Percentiles rank a stretch among this genome's conserved stretches.
Evolutionary conservation across 2,888 invertebrate species (phyloP).

Genomic region (Dynastes hyllus): DNA sequence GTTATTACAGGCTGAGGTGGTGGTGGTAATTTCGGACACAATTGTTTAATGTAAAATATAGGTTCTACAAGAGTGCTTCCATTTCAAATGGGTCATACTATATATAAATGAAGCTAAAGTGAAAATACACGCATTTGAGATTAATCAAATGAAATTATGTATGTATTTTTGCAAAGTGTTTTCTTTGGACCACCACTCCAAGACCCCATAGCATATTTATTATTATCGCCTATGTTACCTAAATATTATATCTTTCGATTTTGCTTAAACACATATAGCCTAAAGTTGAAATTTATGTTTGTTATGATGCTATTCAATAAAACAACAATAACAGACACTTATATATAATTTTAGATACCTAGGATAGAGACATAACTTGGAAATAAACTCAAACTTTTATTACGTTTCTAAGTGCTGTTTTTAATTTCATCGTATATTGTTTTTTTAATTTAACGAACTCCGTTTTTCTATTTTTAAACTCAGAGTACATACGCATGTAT

Average conservation of each 20-base stretch:
- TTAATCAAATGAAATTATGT: too few species aligned
- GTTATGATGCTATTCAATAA: not conserved
- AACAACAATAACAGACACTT: not conserved
- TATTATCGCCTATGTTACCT: not conserved
- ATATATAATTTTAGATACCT: not conserved
- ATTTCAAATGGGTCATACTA: too few species aligned
- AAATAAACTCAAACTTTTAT: not conserved
- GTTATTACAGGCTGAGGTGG: too few species aligned
- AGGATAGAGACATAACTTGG: not conserved
- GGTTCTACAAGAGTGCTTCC: too few species aligned
- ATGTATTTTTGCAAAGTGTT: too few species aligned
- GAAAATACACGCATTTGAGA: too few species aligned
- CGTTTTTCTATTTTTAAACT: slow-evolving; percentile 21
- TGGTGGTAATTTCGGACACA: too few species aligned
- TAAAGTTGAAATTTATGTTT: not conserved
- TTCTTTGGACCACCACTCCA: too few species aligned
- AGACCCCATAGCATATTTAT: too few species aligned
- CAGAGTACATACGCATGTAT: not conserved
- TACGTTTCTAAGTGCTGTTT: not conserved
- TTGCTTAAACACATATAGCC: not conserved
- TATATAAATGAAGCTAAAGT: too few species aligned
- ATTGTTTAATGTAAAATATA: too few species aligned
- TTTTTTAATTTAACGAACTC: slow-evolving; percentile 23
- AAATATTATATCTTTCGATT: not conserved
- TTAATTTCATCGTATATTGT: slow-evolving; percentile 22